Evolutionary conservation across 2,797 vertebrate species (phyloP).

Genomic region (Takifugu ocellatus): DNA sequence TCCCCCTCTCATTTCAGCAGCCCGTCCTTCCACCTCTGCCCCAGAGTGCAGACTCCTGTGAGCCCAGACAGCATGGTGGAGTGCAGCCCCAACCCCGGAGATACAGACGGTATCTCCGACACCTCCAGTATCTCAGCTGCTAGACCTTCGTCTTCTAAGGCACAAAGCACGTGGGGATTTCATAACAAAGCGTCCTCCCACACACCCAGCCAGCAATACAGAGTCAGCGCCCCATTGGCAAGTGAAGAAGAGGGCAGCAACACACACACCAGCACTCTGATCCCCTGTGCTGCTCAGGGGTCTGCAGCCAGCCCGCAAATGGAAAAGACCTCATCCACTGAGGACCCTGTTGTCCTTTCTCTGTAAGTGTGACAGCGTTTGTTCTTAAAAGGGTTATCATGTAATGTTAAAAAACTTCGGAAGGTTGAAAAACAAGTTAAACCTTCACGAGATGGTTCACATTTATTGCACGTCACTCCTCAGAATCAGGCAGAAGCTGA

Average conservation of each 20-base stretch:
- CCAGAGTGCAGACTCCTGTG: slow-evolving; percentile 58
- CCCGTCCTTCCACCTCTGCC: slow-evolving; percentile 61
- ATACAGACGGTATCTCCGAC: slow-evolving; percentile 80
- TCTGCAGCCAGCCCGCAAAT: slow-evolving; percentile 48
- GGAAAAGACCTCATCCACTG: slow-evolving; percentile 73
- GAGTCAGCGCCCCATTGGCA: slow-evolving; percentile 52
- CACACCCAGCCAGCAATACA: slow-evolving; percentile 44
- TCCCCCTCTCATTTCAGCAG: slow-evolving; percentile 67
- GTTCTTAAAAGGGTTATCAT: background rate
- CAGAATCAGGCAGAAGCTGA: slow-evolving; percentile 89
- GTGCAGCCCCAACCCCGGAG: slow-evolving; percentile 69
- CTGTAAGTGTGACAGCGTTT: slow-evolving; percentile 76
- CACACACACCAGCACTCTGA: slow-evolving; percentile 70
- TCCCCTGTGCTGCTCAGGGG: slow-evolving; percentile 41
- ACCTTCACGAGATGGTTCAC: background rate
- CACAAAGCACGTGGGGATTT: slow-evolving; percentile 54
- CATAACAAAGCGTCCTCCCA: slow-evolving; percentile 29
- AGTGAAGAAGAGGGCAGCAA: slow-evolving; percentile 78
- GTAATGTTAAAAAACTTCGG: background rate
- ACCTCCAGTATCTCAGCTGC: slow-evolving; percentile 70
- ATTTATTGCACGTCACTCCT: background rate
- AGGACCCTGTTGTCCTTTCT: slow-evolving; percentile 89
- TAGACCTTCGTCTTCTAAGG: slow-evolving; percentile 50
- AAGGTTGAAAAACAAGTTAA: background rate
- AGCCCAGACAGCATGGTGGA: slow-evolving; percentile 85